phyloP scores from a whole-genome alignment of 1,140 invertebrate species.

The Drosophila nasuta region DNA sequence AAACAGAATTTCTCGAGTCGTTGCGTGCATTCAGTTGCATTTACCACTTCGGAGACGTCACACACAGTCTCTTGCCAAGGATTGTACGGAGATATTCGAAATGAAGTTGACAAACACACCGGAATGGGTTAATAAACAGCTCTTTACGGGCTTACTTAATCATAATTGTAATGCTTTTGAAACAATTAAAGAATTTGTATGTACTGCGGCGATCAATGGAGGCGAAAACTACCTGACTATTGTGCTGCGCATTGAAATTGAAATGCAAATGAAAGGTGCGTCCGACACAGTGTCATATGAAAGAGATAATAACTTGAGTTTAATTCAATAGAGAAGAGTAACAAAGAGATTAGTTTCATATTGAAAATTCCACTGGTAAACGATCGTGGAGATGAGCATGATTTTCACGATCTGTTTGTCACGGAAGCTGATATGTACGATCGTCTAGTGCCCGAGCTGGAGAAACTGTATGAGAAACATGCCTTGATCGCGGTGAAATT shows the following conservation, averaged over 20 bases:
- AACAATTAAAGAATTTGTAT: too few species aligned
- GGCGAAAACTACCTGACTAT: slow-evolving; percentile 71
- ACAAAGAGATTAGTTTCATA: slow-evolving; percentile 54
- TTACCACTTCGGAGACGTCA: too few species aligned
- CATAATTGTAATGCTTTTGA: too few species aligned
- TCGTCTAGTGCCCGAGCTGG: slow-evolving; percentile 62
- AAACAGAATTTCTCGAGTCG: too few species aligned
- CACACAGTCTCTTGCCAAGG: too few species aligned
- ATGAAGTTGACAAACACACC: too few species aligned
- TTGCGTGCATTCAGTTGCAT: too few species aligned
- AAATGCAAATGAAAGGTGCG: slow-evolving; percentile 62
- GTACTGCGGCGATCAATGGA: neutral
- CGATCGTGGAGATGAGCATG: slow-evolving; percentile 56
- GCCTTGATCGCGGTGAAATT: slow-evolving; percentile 55
- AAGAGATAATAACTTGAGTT: neutral
- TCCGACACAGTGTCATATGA: neutral
- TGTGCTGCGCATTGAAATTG: slow-evolving; percentile 63
- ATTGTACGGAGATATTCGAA: too few species aligned
- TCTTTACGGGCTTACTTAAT: too few species aligned
- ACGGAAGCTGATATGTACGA: slow-evolving; percentile 67
- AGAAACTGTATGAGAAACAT: slow-evolving; percentile 56
- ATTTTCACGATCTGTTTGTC: slow-evolving; percentile 58
- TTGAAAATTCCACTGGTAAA: slow-evolving; percentile 64
- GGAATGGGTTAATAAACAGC: too few species aligned
- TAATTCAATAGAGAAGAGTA: slow-evolving; percentile 48